Base-by-base conservation (phyloP, 2,113 vertebrate genomes). In the Hippocampus abdominalis region DNA sequence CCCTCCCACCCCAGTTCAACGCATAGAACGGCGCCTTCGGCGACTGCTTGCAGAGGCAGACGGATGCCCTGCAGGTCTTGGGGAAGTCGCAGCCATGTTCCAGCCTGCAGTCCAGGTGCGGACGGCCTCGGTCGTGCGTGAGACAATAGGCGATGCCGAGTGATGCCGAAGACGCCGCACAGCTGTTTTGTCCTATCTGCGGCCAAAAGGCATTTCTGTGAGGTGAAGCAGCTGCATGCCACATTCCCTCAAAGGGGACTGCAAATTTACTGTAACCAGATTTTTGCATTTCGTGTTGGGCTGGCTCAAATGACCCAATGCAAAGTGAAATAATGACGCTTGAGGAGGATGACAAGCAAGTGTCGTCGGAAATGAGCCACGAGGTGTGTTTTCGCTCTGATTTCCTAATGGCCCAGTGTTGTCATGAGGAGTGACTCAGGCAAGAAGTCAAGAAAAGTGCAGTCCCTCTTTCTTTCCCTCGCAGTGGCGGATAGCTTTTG, bases 21-120 rank as follows among this genome's bases (percentile, higher is more conserved):
- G 2, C 4, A 2, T 23, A 10, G 8, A 23, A 54, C 8, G 1
- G 9, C 46, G 7, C 23, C 13, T 3, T 25, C 42, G 4, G n/a
- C 40, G 23, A 13, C 62, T 8, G 21, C 51, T 51, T 70, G 27
- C n/a, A 25, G 48, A 21, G 25, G 54, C 59, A 72, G n/a, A 64
- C 54, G n/a, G n/a, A 23, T 42, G 65, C 44, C 57, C 57, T 23
- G 2, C 18, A 69, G 70, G 48, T 54, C 8, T 49, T 40, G 65
- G n/a, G 10, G 10, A 68, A 48, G 71, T 51, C n/a, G 71, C 44
- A 60, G 64, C 56, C 70, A 77, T 70, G 54, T 77, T 18, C 68
- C 64, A 46, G 49, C 42, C 60, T 64, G 42, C 21, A 21, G 42
- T 59, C 42, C 78, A 74, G 66, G 66, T 70, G 68, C 66, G 12